Base-by-base conservation (phyloP, 2,113 vertebrate species). In the Eolophus roseicapilla region DNA sequence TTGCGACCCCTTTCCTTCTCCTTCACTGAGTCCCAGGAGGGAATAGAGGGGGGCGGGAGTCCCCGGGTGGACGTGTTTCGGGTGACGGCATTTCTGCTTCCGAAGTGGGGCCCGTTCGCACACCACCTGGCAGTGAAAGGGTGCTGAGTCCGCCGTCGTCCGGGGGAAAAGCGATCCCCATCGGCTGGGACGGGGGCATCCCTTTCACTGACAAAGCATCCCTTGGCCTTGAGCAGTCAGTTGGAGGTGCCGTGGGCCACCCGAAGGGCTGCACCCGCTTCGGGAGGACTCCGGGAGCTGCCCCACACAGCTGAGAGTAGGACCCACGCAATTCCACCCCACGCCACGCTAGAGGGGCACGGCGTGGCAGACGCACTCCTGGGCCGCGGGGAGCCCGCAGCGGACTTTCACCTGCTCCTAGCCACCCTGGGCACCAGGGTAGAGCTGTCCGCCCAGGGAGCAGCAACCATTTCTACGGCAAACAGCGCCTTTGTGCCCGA, bases 1-100 rank as follows among this genome's bases (percentile, higher is more conserved):
- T 59, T 65, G 80, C 7, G 13, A 85, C 4, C 17, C n/a, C 31
- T 8, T 4, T 49, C 28, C 43, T 57, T 68, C 11, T 12, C 37
- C 27, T 64, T 50, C 53, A 16, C 29, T 13, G 62, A 7, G 31
- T 6, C 7, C 10, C 64, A 27, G 16, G 7, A 24, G 53, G 29
- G 55, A 74, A 20, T 1, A 27, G 47, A 2, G 4, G 2, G 21
- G 27, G 16, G 1, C 2, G 18, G 24, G 24, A 10, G 8, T 21
- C 5, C 29, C 23, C 39, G 9, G 25, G 41, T 37, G 63, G 50
- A 9, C 44, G 1, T 4, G 31, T 23, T 90, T 74, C 50, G 5
- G 14, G 50, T 43, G 60, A 27, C 21, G 2, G 3, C 28, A 10
- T 59, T 69, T 92, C 68, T 83, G 76, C 68, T 70, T 63, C 88